Evolutionary conservation across 2,797 vertebrate species (phyloP).

Genomic region (Buphagus erythrorhynchus): DNA sequence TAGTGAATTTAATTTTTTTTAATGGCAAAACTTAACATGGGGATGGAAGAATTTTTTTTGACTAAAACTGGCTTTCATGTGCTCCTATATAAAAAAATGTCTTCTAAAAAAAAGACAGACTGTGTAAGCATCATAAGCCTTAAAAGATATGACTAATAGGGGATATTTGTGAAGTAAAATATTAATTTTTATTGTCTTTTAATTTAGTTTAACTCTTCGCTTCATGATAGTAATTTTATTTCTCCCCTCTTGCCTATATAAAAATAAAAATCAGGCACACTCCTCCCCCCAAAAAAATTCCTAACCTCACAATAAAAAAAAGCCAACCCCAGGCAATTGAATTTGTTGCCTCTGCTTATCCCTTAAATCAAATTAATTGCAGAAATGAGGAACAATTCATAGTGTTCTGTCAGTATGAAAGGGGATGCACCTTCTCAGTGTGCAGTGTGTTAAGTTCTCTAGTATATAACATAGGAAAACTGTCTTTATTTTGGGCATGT

Average conservation of each 20-base stretch:
- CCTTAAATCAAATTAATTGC: not conserved
- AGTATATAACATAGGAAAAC: constrained; percentile 12
- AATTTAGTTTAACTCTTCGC: constrained; percentile 68
- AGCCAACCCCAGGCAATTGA: not conserved
- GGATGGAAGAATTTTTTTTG: constrained; percentile 49
- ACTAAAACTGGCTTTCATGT: constrained; percentile 55
- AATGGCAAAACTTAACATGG: constrained; percentile 32
- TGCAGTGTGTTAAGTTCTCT: constrained; percentile 23
- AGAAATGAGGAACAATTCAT: constrained; percentile 24
- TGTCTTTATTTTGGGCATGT: constrained; percentile 15
- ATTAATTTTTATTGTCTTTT: constrained; percentile 66
- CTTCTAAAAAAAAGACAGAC: constrained; percentile 15
- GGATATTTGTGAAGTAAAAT: constrained; percentile 55
- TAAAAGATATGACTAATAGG: constrained; percentile 42
- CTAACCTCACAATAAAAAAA: not conserved
- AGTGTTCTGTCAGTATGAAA: constrained; percentile 44
- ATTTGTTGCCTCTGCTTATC: constrained; percentile 20
- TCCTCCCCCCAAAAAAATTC: not conserved
- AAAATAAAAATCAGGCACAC: not conserved
- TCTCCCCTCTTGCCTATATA: constrained; percentile 39
- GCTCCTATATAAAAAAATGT: constrained; percentile 36
- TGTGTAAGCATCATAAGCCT: constrained; percentile 61
- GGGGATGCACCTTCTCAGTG: constrained; percentile 40
- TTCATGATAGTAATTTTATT: constrained; percentile 54
- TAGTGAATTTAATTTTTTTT: not conserved